Conservation (phyloP, 2,888 invertebrate species). For the Agrochola circellaris region DNA sequence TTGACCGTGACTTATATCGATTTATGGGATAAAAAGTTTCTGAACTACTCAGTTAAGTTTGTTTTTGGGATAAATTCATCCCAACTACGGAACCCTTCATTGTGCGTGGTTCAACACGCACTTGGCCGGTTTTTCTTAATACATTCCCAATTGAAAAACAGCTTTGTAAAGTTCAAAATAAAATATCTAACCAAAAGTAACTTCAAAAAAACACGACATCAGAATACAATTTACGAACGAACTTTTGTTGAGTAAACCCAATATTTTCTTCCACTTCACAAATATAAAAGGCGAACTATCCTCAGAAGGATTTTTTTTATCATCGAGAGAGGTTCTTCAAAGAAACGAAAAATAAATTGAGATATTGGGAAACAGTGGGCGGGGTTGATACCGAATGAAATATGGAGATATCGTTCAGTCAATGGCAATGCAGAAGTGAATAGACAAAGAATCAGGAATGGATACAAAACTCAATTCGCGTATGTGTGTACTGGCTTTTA, state of each 20-base stretch:
- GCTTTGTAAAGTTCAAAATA: not conserved
- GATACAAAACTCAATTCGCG: conserved; percentile 11
- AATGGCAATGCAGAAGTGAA: conserved; percentile 34
- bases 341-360: conserved; percentile 57
- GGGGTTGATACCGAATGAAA: conserved; percentile 66
- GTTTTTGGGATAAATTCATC: no score
- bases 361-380: conserved; percentile 66
- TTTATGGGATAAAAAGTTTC: no score
- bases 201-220: conserved; percentile 22
- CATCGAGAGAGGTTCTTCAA: conserved; percentile 52
- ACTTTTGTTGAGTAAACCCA: conserved; percentile 38
- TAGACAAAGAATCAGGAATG: conserved; percentile 33
- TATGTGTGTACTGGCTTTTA: not conserved
- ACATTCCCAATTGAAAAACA: not conserved
- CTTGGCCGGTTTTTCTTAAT: not conserved
- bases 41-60: no score
- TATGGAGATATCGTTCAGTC: conserved; percentile 54
- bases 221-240: conserved; percentile 32
- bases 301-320: conserved; percentile 59
- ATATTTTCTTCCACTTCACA: conserved; percentile 52
- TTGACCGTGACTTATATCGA: no score
- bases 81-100: no score
- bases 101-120: no score
- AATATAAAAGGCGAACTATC: conserved; percentile 62
- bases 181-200: not conserved